Evolutionary conservation across 1,140 invertebrate species (phyloP).

Genomic region (Leucophenga varia): DNA sequence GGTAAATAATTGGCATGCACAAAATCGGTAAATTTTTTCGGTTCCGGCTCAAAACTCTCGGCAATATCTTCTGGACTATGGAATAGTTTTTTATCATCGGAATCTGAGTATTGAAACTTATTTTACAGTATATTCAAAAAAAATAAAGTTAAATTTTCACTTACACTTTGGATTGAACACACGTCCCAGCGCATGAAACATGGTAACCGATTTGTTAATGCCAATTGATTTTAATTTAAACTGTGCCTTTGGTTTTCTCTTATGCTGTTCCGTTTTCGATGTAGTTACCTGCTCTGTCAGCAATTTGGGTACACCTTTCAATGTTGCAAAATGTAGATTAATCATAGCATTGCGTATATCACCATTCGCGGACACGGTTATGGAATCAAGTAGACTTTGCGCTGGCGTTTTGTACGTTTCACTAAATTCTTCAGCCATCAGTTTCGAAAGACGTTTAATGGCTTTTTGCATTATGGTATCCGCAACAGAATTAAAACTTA

Average conservation of each 20-base stretch:
- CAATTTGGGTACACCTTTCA: constrained; percentile 61
- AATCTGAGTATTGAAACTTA: constrained; percentile 3
- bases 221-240: constrained; percentile 59
- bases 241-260: constrained; percentile 29
- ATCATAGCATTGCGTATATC: constrained; percentile 71
- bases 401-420: constrained; percentile 62
- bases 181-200: constrained; percentile 73
- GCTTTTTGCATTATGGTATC: constrained; percentile 66
- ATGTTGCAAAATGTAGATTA: constrained; percentile 69
- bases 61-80: constrained; percentile 67
- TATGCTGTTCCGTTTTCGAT: constrained; percentile 12
- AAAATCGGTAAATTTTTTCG: constrained; percentile 66
- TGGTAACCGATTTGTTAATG: constrained; percentile 68
- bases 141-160: constrained; percentile 2
- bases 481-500: constrained; percentile 69
- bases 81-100: constrained; percentile 56
- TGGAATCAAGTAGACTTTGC: constrained; percentile 64
- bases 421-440: constrained; percentile 57
- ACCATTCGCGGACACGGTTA: constrained; percentile 67
- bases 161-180: constrained; percentile 76
- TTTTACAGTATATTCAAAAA: too few species aligned
- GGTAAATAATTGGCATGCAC: constrained; percentile 74
- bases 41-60: constrained; percentile 65
- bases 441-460: constrained; percentile 63
- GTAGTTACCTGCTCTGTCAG: constrained; percentile 24